Conservation (phyloP, 2,888 invertebrate genomes). For the Xanthorhoe designata region DNA sequence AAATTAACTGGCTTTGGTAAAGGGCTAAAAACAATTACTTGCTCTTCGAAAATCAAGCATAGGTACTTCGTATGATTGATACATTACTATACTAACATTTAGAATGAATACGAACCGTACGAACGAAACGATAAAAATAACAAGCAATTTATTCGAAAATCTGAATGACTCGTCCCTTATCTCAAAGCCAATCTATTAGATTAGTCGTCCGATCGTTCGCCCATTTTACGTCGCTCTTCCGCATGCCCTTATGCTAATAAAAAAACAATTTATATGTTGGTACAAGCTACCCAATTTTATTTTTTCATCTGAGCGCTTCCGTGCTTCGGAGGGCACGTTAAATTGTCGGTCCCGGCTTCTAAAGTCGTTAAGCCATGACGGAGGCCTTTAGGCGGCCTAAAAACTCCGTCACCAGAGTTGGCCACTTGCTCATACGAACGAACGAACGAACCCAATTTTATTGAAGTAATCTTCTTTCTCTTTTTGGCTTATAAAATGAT, state of each 20-base stretch:
- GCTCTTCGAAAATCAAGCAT: background rate
- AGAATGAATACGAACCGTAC: background rate
- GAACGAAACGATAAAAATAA: background rate
- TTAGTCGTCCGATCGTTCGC: conserved; percentile 51
- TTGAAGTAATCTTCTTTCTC: background rate
- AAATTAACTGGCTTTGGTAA: no score
- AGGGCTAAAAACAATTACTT: no score
- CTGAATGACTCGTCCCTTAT: conserved; percentile 56
- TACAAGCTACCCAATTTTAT: conserved; percentile 11
- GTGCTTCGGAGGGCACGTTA: no score
- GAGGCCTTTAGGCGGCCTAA: no score
- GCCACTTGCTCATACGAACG: no score
- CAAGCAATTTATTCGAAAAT: conserved; percentile 47
- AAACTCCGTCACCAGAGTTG: no score
- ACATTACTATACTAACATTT: background rate
- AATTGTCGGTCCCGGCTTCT: no score
- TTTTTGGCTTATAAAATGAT: background rate
- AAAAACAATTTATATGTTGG: conserved; percentile 43
- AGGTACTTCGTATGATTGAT: no score
- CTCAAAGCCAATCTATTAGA: conserved; percentile 50
- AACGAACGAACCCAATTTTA: conserved; percentile 5
- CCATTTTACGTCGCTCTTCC: conserved; percentile 50
- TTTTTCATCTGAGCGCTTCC: no score
- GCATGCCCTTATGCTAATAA: conserved; percentile 43
- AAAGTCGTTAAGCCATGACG: no score